Evolutionary conservation across 2,888 invertebrate genomes (phyloP), one percentile per base, ranked within the genome.

Genomic region (Sisyra terminalis): DNA sequence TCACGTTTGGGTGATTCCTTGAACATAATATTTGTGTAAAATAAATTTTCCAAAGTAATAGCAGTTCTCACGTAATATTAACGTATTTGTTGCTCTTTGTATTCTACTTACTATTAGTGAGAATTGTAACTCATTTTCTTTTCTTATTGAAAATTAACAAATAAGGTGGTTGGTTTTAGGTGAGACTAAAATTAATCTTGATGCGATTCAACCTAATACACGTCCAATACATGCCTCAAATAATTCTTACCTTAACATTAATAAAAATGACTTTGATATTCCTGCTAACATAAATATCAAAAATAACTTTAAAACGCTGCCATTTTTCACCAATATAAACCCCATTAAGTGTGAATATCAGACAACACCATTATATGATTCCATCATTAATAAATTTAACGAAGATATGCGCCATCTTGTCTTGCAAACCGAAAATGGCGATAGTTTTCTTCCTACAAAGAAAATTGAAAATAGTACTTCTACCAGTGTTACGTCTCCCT

Each of bases 251-350:
- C 35, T 35, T 35, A 18, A 30, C 13, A 38, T 43, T 14, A 43
- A 43, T 29, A 43, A 30, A 43, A 18, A 31, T 16, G 38, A 43
- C 24, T 43, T 38, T 43, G 38, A 43, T 32, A 43, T 43, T 13
- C 43, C 43, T 10, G 43, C 43, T 38, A 43, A 43, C 17, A 38
- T 43, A 11, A 43, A 43, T 9, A 43, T 43, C 16, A 37, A 37
- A 38, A 38, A 38, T 13, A 43, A 38, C 24, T 43, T 43, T 30
- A 43, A 43, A 38, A 38, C 37, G 11, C 30, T 43, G 17, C 43
- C 43, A 9, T 43, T 43, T 18, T 43, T 43, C 18, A 29, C 29
- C 14, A 24, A 29, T 30, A 18, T 17, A 3, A 10, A 41, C 11
- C 37, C 11, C 11, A 14, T 14, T 16, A 29, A 24, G 14, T 14